Base-by-base conservation (phyloP, 2,888 invertebrate genomes). In the Hedychridium roseum region DNA sequence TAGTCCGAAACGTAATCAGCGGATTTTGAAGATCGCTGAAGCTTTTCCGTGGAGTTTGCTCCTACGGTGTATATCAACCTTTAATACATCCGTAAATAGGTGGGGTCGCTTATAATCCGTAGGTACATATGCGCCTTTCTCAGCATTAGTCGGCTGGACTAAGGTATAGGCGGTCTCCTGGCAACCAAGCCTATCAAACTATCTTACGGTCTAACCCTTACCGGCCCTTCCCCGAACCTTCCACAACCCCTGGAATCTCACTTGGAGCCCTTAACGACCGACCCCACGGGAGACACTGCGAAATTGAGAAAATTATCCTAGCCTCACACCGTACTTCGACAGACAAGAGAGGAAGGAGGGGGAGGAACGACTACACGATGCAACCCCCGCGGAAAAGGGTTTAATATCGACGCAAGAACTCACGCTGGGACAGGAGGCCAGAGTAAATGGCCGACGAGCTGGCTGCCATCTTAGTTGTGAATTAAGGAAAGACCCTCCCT, bases 261-360 rank as follows among this genome's bases (percentile, higher is more conserved):
- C 73, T 74, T 71, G 64, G 70, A 74, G 69, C 77, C 77, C 75
- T 77, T 78, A 76, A 78, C 78, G 74, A 73, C 71, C 72, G 70
- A 72, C 69, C 77, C 75, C 73, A 70, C 66, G 76, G 74, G 78
- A 76, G 73, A 73, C 71, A 70, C 75, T 66, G 68, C 66, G 73
- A 76, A 78, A 78, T 78, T 77, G 78, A 78, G 78, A 78, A 78
- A 78, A 78, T 78, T 78, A 78, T 78, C 74, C 76, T 67, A 59
- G 51, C 50, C 63, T 42, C 60, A 27, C 54, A 32, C 47, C n/a
- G n/a, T n/a, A n/a, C n/a, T n/a, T n/a, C n/a, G n/a, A n/a, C n/a
- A n/a, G n/a, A n/a, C n/a, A n/a, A n/a, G n/a, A n/a, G n/a, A n/a
- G n/a, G n/a, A n/a, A n/a, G n/a, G n/a, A n/a, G n/a, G n/a, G n/a